phyloP scores from a whole-genome alignment of 1,140 invertebrate genomes.

The Drosophila arizonae region DNA sequence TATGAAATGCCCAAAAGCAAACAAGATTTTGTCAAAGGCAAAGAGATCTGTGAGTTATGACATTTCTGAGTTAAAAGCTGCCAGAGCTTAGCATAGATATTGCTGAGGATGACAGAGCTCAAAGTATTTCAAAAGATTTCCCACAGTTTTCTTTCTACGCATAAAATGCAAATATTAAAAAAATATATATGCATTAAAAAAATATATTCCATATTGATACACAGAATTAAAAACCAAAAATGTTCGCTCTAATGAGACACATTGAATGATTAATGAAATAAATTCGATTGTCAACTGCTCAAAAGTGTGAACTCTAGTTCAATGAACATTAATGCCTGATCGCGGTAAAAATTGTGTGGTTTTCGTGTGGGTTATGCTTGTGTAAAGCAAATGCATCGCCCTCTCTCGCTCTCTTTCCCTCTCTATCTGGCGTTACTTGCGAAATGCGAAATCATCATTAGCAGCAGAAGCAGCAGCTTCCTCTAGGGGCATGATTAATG shows the following conservation, averaged over 20 bases:
- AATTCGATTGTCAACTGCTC: conserved; percentile 7
- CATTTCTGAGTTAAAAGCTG: too few species aligned
- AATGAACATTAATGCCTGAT: conserved; percentile 49
- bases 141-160: conserved; percentile 4
- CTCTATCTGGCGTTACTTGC: conserved; percentile 43
- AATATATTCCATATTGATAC: background rate
- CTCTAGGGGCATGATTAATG: conserved; percentile 68
- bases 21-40: too few species aligned
- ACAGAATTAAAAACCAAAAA: background rate
- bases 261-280: conserved; percentile 59
- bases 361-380: conserved; percentile 33
- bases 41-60: too few species aligned
- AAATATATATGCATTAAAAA: background rate
- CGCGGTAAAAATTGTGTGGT: conserved; percentile 42
- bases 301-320: conserved; percentile 49
- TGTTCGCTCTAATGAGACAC: conserved; percentile 26
- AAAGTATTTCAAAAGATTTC: conserved; percentile 4
- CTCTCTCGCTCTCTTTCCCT: conserved; percentile 21
- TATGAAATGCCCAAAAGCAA: too few species aligned
- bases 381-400: conserved; percentile 37
- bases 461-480: conserved; percentile 32
- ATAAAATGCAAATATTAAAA: conserved; percentile 1
- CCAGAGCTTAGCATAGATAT: too few species aligned
- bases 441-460: conserved; percentile 59
- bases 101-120: too few species aligned